Percentiles rank a stretch among this genome's conserved stretches.
Evolutionary conservation across 2,113 vertebrate genomes (phyloP).

Genomic region (Festucalex cinctus): DNA sequence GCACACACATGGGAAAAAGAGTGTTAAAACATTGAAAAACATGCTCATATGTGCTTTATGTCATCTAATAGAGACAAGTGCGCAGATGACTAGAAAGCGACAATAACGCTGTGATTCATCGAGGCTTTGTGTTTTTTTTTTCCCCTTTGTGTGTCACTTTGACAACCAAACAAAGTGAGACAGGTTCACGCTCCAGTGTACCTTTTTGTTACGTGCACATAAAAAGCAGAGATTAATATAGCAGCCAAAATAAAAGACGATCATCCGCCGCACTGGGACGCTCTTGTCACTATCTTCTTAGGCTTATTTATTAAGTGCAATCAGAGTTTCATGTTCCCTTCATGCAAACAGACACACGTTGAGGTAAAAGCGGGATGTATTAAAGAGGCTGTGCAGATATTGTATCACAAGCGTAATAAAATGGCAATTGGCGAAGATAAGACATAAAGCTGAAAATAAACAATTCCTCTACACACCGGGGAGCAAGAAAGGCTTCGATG

Average conservation of each 20-base stretch:
- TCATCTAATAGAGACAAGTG: conserved; percentile 5
- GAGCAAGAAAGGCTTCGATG: background rate
- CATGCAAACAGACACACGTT: conserved; percentile 1
- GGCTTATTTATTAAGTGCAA: background rate
- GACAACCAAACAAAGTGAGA: conserved; percentile 8
- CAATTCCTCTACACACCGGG: background rate
- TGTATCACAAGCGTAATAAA: background rate
- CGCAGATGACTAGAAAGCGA: background rate
- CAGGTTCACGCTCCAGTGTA: background rate
- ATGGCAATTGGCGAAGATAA: background rate
- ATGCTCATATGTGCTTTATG: background rate
- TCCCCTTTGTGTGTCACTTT: conserved; percentile 4
- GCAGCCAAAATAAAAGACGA: conserved; percentile 2
- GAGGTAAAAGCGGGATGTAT: background rate
- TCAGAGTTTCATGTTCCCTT: background rate
- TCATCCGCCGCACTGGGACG: background rate
- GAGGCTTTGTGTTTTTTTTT: background rate
- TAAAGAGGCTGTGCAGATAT: background rate
- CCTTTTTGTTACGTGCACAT: conserved; percentile 6
- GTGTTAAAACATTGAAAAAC: conserved; percentile 2
- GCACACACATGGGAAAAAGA: conserved; percentile 38
- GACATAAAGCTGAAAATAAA: conserved; percentile 6
- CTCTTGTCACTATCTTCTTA: conserved; percentile 3
- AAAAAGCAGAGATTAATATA: conserved; percentile 6
- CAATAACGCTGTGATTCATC: conserved; percentile 2